A percentile compares a stretch with the other conserved stretches of the same genome.
Conservation (phyloP, 1,140 invertebrate species). For the Drosophila sp. region DNA sequence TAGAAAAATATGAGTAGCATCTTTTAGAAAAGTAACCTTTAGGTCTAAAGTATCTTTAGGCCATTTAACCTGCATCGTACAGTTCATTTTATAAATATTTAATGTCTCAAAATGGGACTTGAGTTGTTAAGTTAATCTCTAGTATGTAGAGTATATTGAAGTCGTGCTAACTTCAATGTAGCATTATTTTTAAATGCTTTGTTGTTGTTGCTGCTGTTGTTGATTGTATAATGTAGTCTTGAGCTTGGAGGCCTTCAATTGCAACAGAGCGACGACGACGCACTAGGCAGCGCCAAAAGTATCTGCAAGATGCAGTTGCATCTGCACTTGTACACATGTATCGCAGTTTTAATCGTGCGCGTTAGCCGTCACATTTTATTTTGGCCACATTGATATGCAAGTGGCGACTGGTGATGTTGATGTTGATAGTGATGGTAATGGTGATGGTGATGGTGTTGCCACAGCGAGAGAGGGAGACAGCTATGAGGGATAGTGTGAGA, state of each 20-base stretch:
- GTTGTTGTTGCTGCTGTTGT: slow-evolving; percentile 50
- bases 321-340: slow-evolving; percentile 69
- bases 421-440: slow-evolving; percentile 12
- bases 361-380: slow-evolving; percentile 74
- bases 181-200: slow-evolving; percentile 24
- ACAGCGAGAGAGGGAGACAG: not conserved
- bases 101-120: not conserved
- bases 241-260: slow-evolving; percentile 62
- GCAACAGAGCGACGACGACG: slow-evolving; percentile 57
- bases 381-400: slow-evolving; percentile 76
- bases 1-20: too few relatives aligned
- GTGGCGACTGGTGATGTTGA: slow-evolving; percentile 62
- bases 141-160: slow-evolving; percentile 12
- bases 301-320: slow-evolving; percentile 57
- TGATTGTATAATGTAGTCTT: slow-evolving; percentile 62
- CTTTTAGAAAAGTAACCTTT: too few relatives aligned
- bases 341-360: slow-evolving; percentile 71
- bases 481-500: too few relatives aligned
- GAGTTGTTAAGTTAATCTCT: not conserved
- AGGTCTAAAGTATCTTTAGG: too few relatives aligned
- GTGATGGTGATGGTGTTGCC: slow-evolving; percentile 12
- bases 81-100: slow-evolving; percentile 9
- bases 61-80: not conserved
- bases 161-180: not conserved
- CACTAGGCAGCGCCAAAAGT: slow-evolving; percentile 54